These are phyloP conservation scores for Liparis tanakae DNA, from an alignment of 2,797 vertebrate genomes.

Conservation along the genomic window DNA sequence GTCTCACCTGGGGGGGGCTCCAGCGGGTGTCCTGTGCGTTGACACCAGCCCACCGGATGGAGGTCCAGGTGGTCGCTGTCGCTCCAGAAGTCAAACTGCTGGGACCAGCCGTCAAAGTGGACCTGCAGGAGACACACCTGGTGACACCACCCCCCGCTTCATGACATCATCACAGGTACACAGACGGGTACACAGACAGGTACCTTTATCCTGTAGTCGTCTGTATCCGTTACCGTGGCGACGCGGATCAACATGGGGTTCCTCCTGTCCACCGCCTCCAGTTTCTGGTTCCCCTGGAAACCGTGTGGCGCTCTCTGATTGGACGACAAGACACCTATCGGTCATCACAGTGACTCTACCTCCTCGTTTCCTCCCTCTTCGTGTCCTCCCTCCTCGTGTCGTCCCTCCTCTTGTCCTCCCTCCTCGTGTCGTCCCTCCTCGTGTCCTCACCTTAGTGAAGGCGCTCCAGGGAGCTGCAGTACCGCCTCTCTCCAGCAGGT, in stretches of 20 bases:
- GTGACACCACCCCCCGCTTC: slow-evolving; percentile 5
- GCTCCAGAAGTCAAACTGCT: slow-evolving; percentile 82
- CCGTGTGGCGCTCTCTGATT: slow-evolving; percentile 79
- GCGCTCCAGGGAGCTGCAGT: no score
- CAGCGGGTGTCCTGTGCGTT: slow-evolving; percentile 79
- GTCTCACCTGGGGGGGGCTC: slow-evolving; percentile 65
- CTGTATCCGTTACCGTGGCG: slow-evolving; percentile 74
- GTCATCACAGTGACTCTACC: background rate
- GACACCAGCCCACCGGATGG: slow-evolving; percentile 83
- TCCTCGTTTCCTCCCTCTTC: no score
- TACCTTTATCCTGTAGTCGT: slow-evolving; percentile 83
- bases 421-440: no score
- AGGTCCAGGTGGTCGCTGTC: slow-evolving; percentile 82
- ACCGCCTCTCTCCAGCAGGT: no score
- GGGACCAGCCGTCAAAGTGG: slow-evolving; percentile 83
- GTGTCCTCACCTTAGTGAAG: no score
- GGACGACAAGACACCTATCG: slow-evolving; percentile 43
- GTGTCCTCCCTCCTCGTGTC: no score
- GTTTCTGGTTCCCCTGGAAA: slow-evolving; percentile 78
- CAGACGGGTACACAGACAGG: background rate
- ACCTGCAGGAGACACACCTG: slow-evolving; percentile 61
- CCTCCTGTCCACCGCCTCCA: slow-evolving; percentile 81
- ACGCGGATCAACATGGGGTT: slow-evolving; percentile 84
- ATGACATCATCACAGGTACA: background rate
- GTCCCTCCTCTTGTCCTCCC: no score